Base-by-base conservation (phyloP, 2,113 vertebrate genomes). In the Gavialis gangeticus region DNA sequence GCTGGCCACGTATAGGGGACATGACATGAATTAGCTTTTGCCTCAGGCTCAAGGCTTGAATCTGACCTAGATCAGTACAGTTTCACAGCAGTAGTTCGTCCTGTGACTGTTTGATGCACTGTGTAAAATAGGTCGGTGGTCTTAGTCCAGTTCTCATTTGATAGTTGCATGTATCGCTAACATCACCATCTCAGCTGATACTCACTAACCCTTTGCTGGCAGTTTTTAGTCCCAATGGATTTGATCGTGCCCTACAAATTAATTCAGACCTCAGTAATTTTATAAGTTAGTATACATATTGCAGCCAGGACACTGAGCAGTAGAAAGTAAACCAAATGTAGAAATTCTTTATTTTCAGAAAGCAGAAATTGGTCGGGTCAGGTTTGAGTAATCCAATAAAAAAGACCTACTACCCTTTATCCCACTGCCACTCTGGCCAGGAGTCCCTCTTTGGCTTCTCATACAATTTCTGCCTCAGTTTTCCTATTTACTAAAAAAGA, bases 181-280 rank as follows among this genome's bases (percentile, higher is more conserved):
- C 22, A 46, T 22, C 34, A 25, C 0, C 2, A 75, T 5, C 24
- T 18, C 0, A 0, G 76, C 2, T 6, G 4, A 37, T 1, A 1
- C 62, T 64, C 2, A 0, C 16, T 2, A 27, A 80, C 69, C 78
- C 19, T 80, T 0, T 5, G 22, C 34, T 59, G 60, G 30, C 28
- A 4, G 22, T 0, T 1, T 75, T 46, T 15, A 69, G 7, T 6
- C n/a, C 64, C 56, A 57, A 34, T 27, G 5, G 1, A 55, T 15
- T n/a, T 3, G 8, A 69, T 15, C 30, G 16, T 1, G 2, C 21
- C 19, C 37, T 22, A 59, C 46, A 4, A 5, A 63, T 59, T 73
- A 6, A 46, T 24, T 73, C 46, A 73, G 59, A 77, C 14, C 2
- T 37, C 6, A 7, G 2, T 0, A 0, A 21, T 69, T 83, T 56